A percentile compares a stretch with the other conserved stretches of the same genome.
These are phyloP conservation scores for Amorpha juglandis DNA, from an alignment of 2,888 invertebrate species.

Conservation along the genomic window DNA sequence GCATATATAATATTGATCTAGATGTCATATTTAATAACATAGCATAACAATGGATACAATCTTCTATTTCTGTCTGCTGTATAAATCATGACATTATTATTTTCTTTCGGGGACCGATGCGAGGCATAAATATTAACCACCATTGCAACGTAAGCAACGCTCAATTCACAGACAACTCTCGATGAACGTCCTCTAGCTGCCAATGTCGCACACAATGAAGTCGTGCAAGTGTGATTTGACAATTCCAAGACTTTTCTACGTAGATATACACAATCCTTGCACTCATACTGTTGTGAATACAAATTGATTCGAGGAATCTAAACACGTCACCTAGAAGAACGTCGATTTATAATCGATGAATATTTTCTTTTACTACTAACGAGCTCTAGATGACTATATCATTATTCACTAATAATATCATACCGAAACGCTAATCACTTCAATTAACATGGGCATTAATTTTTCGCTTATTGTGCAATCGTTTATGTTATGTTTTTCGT, in stretches of 20 bases:
- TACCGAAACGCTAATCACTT: slow-evolving; percentile 6
- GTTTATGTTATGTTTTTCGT: not conserved
- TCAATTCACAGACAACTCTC: slow-evolving; percentile 18
- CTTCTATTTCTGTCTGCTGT: not conserved
- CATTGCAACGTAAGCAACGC: slow-evolving; percentile 1
- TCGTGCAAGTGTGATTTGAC: slow-evolving; percentile 15
- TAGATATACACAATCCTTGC: not conserved
- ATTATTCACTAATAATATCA: slow-evolving; percentile 2
- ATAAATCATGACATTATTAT: slow-evolving; percentile 16
- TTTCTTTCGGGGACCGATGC: not conserved
- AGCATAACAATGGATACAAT: slow-evolving; percentile 9
- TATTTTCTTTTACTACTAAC: not conserved
- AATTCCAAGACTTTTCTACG: slow-evolving; percentile 10
- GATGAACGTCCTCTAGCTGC: slow-evolving; percentile 1
- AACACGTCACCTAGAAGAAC: slow-evolving; percentile 1
- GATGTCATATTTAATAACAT: not conserved
- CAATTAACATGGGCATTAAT: slow-evolving; percentile 6
- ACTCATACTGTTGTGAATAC: slow-evolving; percentile 3
- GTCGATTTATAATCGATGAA: not conserved
- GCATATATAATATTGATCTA: not conserved
- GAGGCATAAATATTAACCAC: slow-evolving; percentile 21
- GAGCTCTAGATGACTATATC: not conserved
- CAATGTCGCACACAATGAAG: slow-evolving; percentile 19
- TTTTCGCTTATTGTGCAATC: slow-evolving; percentile 5
- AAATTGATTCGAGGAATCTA: slow-evolving; percentile 13